These are phyloP conservation scores for Gallinago paraguaiae DNA, from an alignment of 2,113 vertebrate species.

Conservation along the genomic window DNA sequence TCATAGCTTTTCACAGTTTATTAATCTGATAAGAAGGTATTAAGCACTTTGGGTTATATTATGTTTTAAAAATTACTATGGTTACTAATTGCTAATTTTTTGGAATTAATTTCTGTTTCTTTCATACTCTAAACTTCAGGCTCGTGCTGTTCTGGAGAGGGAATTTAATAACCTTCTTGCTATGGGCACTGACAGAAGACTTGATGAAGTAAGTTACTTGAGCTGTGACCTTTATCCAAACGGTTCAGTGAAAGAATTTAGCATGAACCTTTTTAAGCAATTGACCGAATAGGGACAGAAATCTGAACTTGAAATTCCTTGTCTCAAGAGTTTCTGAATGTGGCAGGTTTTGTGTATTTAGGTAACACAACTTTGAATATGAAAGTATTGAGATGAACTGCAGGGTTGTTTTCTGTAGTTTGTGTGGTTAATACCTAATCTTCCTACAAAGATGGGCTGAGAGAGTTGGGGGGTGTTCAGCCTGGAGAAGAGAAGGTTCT, in stretches of 20 bases:
- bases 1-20: not conserved
- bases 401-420: not conserved
- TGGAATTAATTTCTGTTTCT: not conserved
- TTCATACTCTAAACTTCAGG: conserved; percentile 68
- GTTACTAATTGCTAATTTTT: too few species aligned
- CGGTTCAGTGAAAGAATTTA: not conserved
- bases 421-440: not conserved
- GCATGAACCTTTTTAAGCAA: not conserved
- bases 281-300: not conserved
- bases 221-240: not conserved
- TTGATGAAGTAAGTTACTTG: conserved; percentile 87
- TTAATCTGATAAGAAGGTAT: not conserved
- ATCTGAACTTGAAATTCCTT: not conserved
- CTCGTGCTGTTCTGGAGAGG: conserved; percentile 87
- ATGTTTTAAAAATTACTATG: not conserved
- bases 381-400: not conserved
- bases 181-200: conserved; percentile 88
- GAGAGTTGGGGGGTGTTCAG: too few species aligned
- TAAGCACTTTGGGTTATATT: not conserved
- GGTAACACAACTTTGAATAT: not conserved
- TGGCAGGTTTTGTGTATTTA: not conserved
- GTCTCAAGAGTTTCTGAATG: not conserved
- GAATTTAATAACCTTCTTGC: conserved; percentile 91
- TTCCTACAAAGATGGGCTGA: too few species aligned
- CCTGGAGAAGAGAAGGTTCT: too few species aligned